Conservation (phyloP, 2,888 invertebrate species). For the Baronia brevicornis region DNA sequence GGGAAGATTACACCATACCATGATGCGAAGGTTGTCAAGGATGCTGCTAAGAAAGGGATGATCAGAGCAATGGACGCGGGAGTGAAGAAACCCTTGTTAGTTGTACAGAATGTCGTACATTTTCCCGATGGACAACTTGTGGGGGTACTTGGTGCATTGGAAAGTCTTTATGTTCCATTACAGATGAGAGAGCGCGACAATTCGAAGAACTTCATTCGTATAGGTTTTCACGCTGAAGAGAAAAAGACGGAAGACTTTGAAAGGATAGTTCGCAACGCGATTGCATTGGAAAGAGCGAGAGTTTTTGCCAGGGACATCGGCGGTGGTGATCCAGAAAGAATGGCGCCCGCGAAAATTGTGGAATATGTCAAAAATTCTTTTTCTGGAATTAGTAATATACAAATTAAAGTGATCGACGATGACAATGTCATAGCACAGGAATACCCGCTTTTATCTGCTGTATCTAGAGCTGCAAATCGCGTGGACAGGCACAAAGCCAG, state of each 20-base stretch:
- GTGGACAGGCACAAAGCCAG: constrained; percentile 80
- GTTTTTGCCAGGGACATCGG: constrained; percentile 69
- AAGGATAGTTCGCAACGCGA: constrained; percentile 75
- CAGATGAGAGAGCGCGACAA: constrained; percentile 82
- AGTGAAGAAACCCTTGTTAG: constrained; percentile 84
- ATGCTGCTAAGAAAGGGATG: constrained; percentile 86
- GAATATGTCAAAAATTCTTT: constrained; percentile 83
- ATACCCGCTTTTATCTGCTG: constrained; percentile 86
- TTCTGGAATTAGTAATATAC: constrained; percentile 73
- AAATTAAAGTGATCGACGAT: constrained; percentile 78
- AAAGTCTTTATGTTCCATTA: constrained; percentile 90
- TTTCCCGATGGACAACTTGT: constrained; percentile 87
- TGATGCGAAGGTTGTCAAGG: constrained; percentile 59
- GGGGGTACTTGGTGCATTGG: constrained; percentile 88
- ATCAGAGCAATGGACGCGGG: constrained; percentile 90
- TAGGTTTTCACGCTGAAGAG: constrained; percentile 78
- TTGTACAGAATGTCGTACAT: constrained; percentile 78
- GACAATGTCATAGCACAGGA: constrained; percentile 77
- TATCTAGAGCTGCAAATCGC: constrained; percentile 83
- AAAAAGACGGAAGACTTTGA: constrained; percentile 69
- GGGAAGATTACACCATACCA: constrained; percentile 81
- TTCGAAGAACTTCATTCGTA: constrained; percentile 72
- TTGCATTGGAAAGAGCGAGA: constrained; percentile 81
- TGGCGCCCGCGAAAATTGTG: constrained; percentile 88
- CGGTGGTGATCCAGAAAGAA: constrained; percentile 91